Evolutionary conservation across 2,113 vertebrate species (phyloP).

Genomic region (Sceloporus undulatus): DNA sequence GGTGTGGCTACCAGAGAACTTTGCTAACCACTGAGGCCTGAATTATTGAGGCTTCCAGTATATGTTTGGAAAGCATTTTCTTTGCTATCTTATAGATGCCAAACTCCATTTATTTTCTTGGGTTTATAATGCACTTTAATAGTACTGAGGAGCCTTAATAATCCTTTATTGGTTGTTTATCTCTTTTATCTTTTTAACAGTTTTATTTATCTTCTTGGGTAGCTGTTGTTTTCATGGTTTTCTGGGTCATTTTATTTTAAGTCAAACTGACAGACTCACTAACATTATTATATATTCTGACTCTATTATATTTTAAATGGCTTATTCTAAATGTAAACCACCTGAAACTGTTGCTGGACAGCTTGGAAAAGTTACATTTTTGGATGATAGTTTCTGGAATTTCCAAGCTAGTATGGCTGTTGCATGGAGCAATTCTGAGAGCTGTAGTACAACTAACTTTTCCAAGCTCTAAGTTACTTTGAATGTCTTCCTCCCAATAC

Average conservation of each 20-base stretch:
- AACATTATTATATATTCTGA: too few relatives aligned
- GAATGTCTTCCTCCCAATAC: not conserved
- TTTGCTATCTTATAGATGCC: not conserved
- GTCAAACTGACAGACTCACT: not conserved
- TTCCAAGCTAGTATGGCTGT: too few relatives aligned
- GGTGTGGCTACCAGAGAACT: not conserved
- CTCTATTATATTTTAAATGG: not conserved
- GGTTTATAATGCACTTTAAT: not conserved
- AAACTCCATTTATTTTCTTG: not conserved
- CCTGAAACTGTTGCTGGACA: not conserved
- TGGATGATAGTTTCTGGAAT: too few relatives aligned
- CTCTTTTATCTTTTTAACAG: not conserved
- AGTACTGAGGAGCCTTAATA: not conserved
- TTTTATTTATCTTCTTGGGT: not conserved
- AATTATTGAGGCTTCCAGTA: not conserved
- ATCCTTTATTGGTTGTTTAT: slow-evolving; percentile 4
- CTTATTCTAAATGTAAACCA: not conserved
- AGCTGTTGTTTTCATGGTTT: slow-evolving; percentile 2
- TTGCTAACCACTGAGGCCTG: too few relatives aligned
- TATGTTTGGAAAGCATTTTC: not conserved
- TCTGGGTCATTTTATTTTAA: not conserved
- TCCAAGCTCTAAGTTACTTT: too few relatives aligned
- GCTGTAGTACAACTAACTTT: too few relatives aligned
- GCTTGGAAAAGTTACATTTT: too few relatives aligned
- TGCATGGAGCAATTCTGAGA: too few relatives aligned